These are phyloP conservation scores for Lanius ludovicianus DNA, from an alignment of 2,113 vertebrate genomes.

Conservation along the genomic window DNA sequence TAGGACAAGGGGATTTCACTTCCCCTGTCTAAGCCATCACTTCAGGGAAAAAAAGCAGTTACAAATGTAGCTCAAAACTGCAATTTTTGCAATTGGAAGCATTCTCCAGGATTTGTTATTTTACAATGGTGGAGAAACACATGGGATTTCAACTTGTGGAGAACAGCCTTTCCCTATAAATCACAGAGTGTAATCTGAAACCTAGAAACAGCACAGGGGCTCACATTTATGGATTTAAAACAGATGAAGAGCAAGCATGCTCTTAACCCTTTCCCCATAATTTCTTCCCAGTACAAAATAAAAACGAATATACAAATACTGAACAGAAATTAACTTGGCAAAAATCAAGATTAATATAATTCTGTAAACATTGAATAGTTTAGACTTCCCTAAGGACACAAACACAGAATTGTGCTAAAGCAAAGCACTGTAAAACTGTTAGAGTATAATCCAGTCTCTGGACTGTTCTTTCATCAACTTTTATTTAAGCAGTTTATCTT, in stretches of 20 bases:
- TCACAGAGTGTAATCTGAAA: slow-evolving; percentile 63
- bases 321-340: slow-evolving; percentile 6
- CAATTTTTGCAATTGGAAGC: slow-evolving; percentile 40
- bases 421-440: slow-evolving; percentile 49
- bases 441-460: slow-evolving; percentile 37
- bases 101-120: slow-evolving; percentile 47
- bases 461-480: slow-evolving; percentile 68
- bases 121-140: slow-evolving; percentile 59
- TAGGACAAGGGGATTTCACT: neutral
- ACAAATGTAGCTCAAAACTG: neutral
- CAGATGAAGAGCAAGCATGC: slow-evolving; percentile 55
- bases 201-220: slow-evolving; percentile 56
- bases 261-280: slow-evolving; percentile 59
- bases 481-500: slow-evolving; percentile 75
- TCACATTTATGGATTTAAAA: slow-evolving; percentile 64
- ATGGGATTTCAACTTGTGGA: slow-evolving; percentile 45
- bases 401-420: slow-evolving; percentile 41
- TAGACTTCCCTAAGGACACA: slow-evolving; percentile 20
- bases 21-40: neutral
- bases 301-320: neutral
- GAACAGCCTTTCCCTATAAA: slow-evolving; percentile 68
- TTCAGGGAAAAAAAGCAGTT: neutral
- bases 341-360: slow-evolving; percentile 10
- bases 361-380: slow-evolving; percentile 6
- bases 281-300: slow-evolving; percentile 24